Evolutionary conservation across 2,797 vertebrate species (phyloP), one percentile per base, ranked within the genome.

Genomic region (Sebastes nivosus): DNA sequence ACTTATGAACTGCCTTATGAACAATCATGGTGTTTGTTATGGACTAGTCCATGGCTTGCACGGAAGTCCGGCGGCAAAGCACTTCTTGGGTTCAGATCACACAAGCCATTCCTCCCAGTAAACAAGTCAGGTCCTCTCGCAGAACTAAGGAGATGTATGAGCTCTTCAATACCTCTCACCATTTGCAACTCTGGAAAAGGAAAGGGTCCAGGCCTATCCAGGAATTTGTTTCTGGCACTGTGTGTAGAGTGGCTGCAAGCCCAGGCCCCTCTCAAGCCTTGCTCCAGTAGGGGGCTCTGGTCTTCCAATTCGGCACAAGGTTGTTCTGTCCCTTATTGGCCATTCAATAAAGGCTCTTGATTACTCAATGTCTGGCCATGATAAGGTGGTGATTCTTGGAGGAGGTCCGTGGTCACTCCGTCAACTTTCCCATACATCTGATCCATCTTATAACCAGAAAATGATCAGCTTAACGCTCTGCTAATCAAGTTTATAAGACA

Each of bases 241-340:
- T 38, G 2, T 2, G 36, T 38, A 38, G 36, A 38, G 54, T 55
- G 20, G 20, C 8, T 52, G 9, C 54, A 55, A 22, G 54, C 54
- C 52, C 54, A 55, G 54, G 24, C 54, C 54, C 0, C 10, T 11
- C 54, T 22, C 22, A 54, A n/a, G n/a, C 52, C 10, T 22, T 22
- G n/a, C 36, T 38, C 36, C 36, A 0, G n/a, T 13, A 6, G 55
- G 4, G 52, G 11, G 6, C 55, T 24, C 24, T 11, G 22, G 55
- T 57, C 12, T 57, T 24, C 36, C 36, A 57, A 57, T 24, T 25
- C 36, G 0, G 36, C 1, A 38, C 36, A 38, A 38, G 0, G 22
- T 13, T 24, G 52, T 55, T 55, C n/a, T 55, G 52, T 22, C 20
- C 20, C 12, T 57, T 57, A 25, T 25, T 57, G 24, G 55, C 55